Conservation (phyloP, 2,888 invertebrate genomes). For the Scaptomyza polygonia region DNA sequence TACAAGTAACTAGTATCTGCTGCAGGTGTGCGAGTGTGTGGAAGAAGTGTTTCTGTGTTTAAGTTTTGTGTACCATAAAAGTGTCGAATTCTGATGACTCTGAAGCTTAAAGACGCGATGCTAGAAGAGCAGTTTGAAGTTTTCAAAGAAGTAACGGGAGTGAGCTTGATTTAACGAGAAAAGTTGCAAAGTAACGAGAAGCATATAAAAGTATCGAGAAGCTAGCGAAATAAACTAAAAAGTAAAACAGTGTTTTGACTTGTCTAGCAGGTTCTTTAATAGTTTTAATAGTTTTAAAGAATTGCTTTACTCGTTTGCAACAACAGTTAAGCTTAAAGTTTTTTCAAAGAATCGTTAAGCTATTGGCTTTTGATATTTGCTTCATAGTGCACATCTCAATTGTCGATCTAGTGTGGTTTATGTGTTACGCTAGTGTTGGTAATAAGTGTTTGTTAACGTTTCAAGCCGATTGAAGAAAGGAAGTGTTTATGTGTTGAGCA, state of each 20-base stretch:
- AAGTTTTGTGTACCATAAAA: conserved; percentile 1
- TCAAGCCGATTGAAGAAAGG: conserved; percentile 5
- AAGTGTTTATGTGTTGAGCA: conserved; percentile 4
- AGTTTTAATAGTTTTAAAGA: no score
- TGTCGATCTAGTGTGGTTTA: not conserved
- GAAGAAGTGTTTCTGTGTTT: conserved; percentile 4
- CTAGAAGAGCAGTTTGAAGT: not conserved
- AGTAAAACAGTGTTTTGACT: no score
- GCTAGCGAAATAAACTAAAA: no score
- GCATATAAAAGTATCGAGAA: not conserved
- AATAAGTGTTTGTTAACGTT: conserved; percentile 43
- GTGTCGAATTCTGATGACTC: conserved; percentile 11
- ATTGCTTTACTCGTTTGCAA: no score
- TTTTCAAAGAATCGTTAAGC: no score
- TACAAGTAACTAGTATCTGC: conserved; percentile 44
- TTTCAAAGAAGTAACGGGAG: not conserved
- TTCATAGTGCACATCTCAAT: no score
- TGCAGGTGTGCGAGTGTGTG: conserved; percentile 24
- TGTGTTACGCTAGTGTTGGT: conserved; percentile 11
- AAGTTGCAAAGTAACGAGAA: not conserved
- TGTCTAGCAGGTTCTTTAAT: no score
- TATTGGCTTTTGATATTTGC: no score
- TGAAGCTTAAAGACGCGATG: conserved; percentile 6
- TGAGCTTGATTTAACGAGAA: not conserved
- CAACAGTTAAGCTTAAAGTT: no score